phyloP scores from a whole-genome alignment of 2,797 vertebrate species.

The Melanotaenia parkinsoni region DNA sequence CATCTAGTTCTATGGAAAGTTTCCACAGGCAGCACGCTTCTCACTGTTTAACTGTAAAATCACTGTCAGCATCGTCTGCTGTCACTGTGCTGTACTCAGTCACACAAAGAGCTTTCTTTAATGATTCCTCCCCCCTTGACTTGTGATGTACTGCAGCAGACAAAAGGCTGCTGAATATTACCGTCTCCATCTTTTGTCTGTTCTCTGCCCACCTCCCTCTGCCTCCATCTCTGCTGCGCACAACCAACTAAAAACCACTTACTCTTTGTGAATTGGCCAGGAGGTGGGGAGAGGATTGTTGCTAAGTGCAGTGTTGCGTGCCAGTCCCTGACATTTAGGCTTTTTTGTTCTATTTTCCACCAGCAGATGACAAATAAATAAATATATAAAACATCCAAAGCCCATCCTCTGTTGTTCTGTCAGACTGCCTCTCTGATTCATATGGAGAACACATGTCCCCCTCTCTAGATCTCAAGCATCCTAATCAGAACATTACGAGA shows the following conservation, averaged over 20 bases:
- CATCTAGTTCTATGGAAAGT: neutral
- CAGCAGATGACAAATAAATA: constrained; percentile 41
- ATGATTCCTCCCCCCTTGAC: constrained; percentile 26
- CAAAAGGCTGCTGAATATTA: constrained; percentile 59
- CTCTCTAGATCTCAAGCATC: too few relatives aligned
- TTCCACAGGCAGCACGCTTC: neutral
- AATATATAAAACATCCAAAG: constrained; percentile 10
- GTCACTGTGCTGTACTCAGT: constrained; percentile 17
- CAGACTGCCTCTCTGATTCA: constrained; percentile 13
- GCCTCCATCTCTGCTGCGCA: constrained; percentile 24
- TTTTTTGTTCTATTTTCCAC: constrained; percentile 64
- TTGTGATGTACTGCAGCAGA: constrained; percentile 51
- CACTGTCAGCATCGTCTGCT: constrained; percentile 34
- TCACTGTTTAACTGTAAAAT: constrained; percentile 49
- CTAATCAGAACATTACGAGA: too few relatives aligned
- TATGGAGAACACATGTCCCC: neutral
- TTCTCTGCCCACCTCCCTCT: constrained; percentile 16
- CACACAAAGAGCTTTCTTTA: constrained; percentile 38
- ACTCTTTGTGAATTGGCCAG: constrained; percentile 61
- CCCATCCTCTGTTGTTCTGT: constrained; percentile 37
- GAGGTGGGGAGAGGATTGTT: constrained; percentile 66
- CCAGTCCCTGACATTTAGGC: constrained; percentile 72
- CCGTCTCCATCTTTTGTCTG: constrained; percentile 62
- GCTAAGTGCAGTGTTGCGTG: constrained; percentile 62
- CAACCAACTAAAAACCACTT: constrained; percentile 54